A percentile compares a stretch with the other conserved stretches of the same genome.
phyloP scores from a whole-genome alignment of 2,797 vertebrate species.

The Serranus cabrilla region DNA sequence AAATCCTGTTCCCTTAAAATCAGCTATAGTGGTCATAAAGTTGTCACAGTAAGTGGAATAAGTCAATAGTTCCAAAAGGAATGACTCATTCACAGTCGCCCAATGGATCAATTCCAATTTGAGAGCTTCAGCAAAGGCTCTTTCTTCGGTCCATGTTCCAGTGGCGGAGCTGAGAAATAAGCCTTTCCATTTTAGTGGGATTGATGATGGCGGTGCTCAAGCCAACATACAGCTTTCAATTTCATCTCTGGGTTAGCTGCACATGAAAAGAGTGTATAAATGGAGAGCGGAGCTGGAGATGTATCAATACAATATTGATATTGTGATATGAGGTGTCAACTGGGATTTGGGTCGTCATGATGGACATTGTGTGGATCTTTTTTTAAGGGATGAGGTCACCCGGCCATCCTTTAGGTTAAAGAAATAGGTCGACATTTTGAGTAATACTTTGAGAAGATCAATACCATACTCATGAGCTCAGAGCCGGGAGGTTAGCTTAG shows the following conservation, averaged over 20 bases:
- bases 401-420: not conserved
- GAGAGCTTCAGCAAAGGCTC: conserved; percentile 73
- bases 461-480: not conserved
- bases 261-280: conserved; percentile 44
- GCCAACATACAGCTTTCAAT: conserved; percentile 56
- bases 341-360: conserved; percentile 33
- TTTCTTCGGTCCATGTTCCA: conserved; percentile 65
- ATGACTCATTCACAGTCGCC: conserved; percentile 58
- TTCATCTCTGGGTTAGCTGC: conserved; percentile 49
- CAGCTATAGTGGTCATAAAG: conserved; percentile 75
- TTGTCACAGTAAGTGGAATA: conserved; percentile 77
- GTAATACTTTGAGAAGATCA: conserved; percentile 13
- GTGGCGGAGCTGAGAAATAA: conserved; percentile 72
- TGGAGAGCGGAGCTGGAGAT: conserved; percentile 20
- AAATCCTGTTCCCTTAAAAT: conserved; percentile 69
- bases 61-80: conserved; percentile 76
- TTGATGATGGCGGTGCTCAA: conserved; percentile 52
- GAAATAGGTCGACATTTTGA: conserved; percentile 6
- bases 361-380: conserved; percentile 7
- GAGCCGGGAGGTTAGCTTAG: not conserved
- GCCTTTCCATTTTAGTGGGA: conserved; percentile 68
- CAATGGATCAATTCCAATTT: conserved; percentile 76
- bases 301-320: conserved; percentile 42
- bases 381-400: conserved; percentile 1
- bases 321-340: conserved; percentile 35